Base-by-base conservation (phyloP, 2,797 vertebrate species). In the Crocidura indochinensis region DNA sequence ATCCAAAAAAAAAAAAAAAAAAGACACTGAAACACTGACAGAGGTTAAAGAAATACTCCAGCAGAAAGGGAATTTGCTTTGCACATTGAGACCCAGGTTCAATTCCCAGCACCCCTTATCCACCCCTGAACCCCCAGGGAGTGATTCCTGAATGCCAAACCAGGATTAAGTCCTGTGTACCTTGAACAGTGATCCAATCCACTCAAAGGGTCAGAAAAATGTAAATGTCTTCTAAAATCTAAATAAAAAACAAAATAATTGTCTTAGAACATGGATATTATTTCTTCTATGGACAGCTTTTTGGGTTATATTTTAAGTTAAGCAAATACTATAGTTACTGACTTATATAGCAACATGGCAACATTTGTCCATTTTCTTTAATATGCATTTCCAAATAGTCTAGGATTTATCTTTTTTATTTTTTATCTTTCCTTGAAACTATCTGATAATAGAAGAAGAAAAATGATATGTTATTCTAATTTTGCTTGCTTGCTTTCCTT, bases 401-500 rank as follows among this genome's bases (percentile, higher is more conserved):
- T 87, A n/a, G 75, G 49, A 56, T 86, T 90, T 74, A 44, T 65
- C 19, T 62, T 60, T 77, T 53, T 38, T 53, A 53, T 17, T 53
- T 53, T 53, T 53, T 53, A 84, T 92, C 6, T 64, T 92, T 94
- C 47, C 4, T 80, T 64, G 29, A 86, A 79, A n/a, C 11, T 81
- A 74, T 86, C 27, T 84, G 47, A 24, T 92, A 83, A 82, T 67
- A 80, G 26, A 69, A 94, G 92, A 90, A 82, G 76, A 88, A 79
- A 67, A 93, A 82, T 76, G 10, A 82, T 89, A 65, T 80, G 46
- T 6, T n/a, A 10, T 65, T 56, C 62, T 74, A 80, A 90, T 87
- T 93, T 87, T 82, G 29, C 19, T 60, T 83, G 75, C 29, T 94
- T 94, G 38, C 49, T 91, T 94, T 91, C 38, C 27, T 11, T 92